Percentiles rank a stretch among this genome's conserved stretches.
These are phyloP conservation scores for Drosophila ogumai DNA, from an alignment of 1,140 invertebrate species.

Conservation along the genomic window DNA sequence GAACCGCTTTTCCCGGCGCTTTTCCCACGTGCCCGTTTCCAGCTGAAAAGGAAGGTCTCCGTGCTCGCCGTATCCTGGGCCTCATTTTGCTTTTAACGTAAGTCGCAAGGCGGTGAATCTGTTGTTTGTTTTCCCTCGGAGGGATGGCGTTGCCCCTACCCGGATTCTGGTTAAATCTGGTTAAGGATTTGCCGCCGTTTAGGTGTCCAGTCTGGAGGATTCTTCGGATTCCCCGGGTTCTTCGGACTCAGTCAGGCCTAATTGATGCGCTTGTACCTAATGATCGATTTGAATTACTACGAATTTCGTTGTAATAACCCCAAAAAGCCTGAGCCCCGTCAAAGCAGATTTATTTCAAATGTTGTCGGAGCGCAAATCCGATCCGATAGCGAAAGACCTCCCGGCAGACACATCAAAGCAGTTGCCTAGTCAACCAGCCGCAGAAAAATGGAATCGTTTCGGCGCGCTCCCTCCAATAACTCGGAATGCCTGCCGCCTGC, in stretches of 20 bases:
- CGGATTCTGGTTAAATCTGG: conserved; percentile 57
- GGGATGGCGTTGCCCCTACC: background rate
- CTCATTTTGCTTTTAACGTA: conserved; percentile 63
- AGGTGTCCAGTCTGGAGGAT: conserved; percentile 23
- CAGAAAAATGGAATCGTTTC: conserved; percentile 35
- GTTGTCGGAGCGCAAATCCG: conserved; percentile 24
- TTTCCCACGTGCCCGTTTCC: conserved; percentile 53
- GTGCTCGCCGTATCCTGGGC: conserved; percentile 20
- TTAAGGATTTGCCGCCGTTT: conserved; percentile 56
- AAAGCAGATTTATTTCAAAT: conserved; percentile 45
- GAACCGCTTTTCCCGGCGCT: conserved; percentile 26
- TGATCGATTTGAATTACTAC: conserved; percentile 24
- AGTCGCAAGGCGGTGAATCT: conserved; percentile 46
- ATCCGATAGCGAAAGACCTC: conserved; percentile 34
- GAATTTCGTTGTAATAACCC: conserved; percentile 20
- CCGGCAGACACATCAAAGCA: conserved; percentile 36
- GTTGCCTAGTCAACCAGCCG: conserved; percentile 43
- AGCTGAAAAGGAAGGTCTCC: conserved; percentile 10
- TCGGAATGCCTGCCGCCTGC: conserved; percentile 1
- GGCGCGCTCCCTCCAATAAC: conserved; percentile 20
- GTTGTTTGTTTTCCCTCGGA: conserved; percentile 6
- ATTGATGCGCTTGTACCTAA: conserved; percentile 43
- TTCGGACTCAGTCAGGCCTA: conserved; percentile 19
- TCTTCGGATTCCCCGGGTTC: conserved; percentile 1
- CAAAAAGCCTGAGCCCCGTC: conserved; percentile 15